Conservation (phyloP, 2,888 invertebrate genomes). For the Diabrotica balteata region DNA sequence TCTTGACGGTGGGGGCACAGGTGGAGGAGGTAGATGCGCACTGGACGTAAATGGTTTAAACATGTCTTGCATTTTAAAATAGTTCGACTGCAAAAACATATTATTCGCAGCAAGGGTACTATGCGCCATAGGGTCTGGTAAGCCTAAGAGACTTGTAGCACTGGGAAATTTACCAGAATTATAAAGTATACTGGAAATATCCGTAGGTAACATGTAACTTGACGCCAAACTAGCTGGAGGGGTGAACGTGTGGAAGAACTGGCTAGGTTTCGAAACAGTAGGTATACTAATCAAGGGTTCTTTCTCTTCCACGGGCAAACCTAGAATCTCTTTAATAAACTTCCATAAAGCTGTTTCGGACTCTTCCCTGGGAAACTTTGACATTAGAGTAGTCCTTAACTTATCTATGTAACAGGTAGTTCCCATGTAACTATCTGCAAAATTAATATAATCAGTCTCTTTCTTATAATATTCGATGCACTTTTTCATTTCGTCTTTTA, state of each 20-base stretch:
- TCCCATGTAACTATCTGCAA: conserved; percentile 72
- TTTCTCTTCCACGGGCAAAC: conserved; percentile 76
- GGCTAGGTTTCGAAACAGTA: conserved; percentile 54
- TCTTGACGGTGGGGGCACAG: conserved; percentile 15
- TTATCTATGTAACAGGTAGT: conserved; percentile 83
- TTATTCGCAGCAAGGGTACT: conserved; percentile 79
- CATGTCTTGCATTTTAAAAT: conserved; percentile 75
- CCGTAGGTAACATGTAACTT: conserved; percentile 69
- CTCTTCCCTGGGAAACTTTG: conserved; percentile 80
- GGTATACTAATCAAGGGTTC: conserved; percentile 69
- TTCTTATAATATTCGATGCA: conserved; percentile 85
- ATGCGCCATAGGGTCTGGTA: conserved; percentile 80
- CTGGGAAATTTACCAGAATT: conserved; percentile 72
- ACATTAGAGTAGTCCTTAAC: conserved; percentile 79
- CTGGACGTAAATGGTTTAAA: conserved; percentile 68
- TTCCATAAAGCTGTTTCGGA: conserved; percentile 81
- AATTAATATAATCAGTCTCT: conserved; percentile 71
- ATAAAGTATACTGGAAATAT: conserved; percentile 73
- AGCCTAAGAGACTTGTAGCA: conserved; percentile 67
- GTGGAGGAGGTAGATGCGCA: conserved; percentile 60
- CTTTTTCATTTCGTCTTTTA: conserved; percentile 85
- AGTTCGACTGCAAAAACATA: conserved; percentile 72
- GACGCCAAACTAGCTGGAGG: conserved; percentile 63
- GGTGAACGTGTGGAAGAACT: conserved; percentile 52
- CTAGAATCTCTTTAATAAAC: conserved; percentile 77